Evolutionary conservation across 2,888 invertebrate genomes (phyloP).

Genomic region (Andrena trimmerana): DNA sequence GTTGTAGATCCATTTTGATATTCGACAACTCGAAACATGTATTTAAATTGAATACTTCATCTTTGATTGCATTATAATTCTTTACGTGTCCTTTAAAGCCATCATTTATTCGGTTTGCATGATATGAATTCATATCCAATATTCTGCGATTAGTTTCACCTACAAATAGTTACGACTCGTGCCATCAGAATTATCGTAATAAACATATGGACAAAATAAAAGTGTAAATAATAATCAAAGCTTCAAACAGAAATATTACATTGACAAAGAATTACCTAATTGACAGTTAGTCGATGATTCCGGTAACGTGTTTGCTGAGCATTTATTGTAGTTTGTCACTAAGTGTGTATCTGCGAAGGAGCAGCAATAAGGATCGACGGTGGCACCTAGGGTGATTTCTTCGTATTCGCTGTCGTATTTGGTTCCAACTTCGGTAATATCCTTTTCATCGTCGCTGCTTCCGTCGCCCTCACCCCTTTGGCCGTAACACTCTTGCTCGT

Average conservation of each 20-base stretch:
- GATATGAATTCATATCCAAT: background rate
- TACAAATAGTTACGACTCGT: conserved; percentile 1
- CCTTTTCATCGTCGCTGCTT: conserved; percentile 18
- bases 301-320: background rate
- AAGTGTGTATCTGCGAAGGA: background rate
- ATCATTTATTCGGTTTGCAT: background rate
- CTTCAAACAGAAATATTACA: background rate
- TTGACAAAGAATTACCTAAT: background rate
- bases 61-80: background rate
- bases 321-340: background rate
- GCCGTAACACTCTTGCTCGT: conserved; percentile 32
- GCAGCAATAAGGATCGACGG: background rate
- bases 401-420: conserved; percentile 28
- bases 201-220: no score
- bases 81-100: background rate
- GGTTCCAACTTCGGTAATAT: conserved; percentile 5
- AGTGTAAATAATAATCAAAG: background rate
- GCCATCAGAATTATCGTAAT: no score
- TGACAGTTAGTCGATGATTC: background rate
- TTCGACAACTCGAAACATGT: background rate
- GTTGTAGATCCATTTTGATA: background rate
- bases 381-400: conserved; percentile 5
- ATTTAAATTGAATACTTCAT: background rate
- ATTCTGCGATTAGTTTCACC: background rate
- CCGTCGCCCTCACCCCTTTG: conserved; percentile 16